phyloP scores from a whole-genome alignment of 2,888 invertebrate species.

The Drosophila paracracens region DNA sequence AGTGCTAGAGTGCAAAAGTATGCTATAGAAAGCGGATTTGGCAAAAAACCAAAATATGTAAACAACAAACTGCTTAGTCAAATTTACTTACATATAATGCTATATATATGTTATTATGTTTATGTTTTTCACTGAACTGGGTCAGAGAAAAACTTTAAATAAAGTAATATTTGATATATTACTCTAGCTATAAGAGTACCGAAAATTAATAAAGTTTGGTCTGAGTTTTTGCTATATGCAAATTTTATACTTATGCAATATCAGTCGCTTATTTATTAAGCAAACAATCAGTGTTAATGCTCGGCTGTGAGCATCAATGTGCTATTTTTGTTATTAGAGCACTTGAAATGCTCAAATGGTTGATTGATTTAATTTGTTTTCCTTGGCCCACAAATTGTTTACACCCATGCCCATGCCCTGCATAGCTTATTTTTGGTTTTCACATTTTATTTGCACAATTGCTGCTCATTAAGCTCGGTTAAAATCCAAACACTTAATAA shows the following conservation, averaged over 20 bases:
- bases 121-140: not conserved
- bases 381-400: conserved; percentile 2
- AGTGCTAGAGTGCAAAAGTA: conserved; percentile 3
- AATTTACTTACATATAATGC: not conserved
- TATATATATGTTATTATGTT: not conserved
- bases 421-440: conserved; percentile 15
- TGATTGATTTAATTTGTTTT: conserved; percentile 34
- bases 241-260: not conserved
- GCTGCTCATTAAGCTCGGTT: conserved; percentile 54
- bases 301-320: not conserved
- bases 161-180: not conserved
- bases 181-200: not conserved
- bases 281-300: not conserved
- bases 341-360: conserved; percentile 7
- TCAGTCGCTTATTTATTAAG: not conserved
- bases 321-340: not conserved
- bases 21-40: conserved; percentile 1
- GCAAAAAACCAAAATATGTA: not conserved
- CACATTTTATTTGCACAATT: conserved; percentile 52
- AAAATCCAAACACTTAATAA: conserved; percentile 75
- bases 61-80: conserved; percentile 5
- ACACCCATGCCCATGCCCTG: not conserved
- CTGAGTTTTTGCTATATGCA: not conserved
- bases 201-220: not conserved
- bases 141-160: not conserved